Evolutionary conservation across 2,888 invertebrate species (phyloP).

Genomic region (Lithophane ornitopus): DNA sequence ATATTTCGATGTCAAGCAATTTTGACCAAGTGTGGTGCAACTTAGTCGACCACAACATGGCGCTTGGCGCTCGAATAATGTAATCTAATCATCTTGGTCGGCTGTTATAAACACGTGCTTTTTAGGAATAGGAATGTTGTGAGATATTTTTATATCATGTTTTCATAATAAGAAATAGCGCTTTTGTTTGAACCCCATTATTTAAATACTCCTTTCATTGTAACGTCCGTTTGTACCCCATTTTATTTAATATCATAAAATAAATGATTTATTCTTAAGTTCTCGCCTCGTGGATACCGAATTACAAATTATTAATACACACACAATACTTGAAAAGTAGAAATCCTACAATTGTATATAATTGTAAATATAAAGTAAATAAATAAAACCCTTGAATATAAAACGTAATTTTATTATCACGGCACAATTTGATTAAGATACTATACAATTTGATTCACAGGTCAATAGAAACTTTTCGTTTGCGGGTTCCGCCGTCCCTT

Average conservation of each 20-base stretch:
- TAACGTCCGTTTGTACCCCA: background rate
- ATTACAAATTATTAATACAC: background rate
- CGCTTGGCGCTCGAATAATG: background rate
- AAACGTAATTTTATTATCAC: slow-evolving; percentile 51
- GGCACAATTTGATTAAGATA: slow-evolving; percentile 43
- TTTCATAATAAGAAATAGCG: background rate
- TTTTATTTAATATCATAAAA: background rate
- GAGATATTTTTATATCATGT: slow-evolving; percentile 4
- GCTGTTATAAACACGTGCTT: background rate
- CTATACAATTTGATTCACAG: slow-evolving; percentile 23
- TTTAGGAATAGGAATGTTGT: slow-evolving; percentile 13
- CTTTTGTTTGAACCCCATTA: background rate
- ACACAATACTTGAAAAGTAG: background rate
- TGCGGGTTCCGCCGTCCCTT: slow-evolving; percentile 73
- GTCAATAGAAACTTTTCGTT: slow-evolving; percentile 65
- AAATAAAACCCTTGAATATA: slow-evolving; percentile 49
- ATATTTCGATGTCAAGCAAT: background rate
- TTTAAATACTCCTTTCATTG: background rate
- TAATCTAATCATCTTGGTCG: background rate
- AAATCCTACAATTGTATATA: slow-evolving; percentile 50
- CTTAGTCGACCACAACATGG: background rate
- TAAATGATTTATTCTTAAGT: background rate
- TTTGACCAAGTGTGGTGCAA: background rate
- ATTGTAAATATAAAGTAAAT: slow-evolving; percentile 61
- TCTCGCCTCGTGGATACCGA: background rate